Base-by-base conservation (phyloP, 1,140 invertebrate genomes). In the Sinonovacula constricta region DNA sequence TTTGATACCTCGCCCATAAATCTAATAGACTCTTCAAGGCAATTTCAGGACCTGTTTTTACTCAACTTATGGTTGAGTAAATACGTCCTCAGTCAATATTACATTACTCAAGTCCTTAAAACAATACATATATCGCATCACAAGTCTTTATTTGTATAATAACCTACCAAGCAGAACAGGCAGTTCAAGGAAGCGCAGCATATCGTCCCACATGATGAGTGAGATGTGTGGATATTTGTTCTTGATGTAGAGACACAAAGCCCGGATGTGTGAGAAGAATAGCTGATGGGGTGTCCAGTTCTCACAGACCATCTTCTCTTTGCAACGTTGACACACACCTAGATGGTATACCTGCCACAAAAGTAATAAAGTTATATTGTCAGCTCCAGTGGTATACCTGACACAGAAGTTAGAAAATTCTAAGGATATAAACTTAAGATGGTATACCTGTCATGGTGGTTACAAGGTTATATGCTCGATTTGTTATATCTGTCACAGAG, bases 201-300 rank as follows among this genome's bases (percentile, higher is more conserved):
- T 98, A 88, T 99, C 98, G 87, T 99, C 97, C 98, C 98, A 99
- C 82, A 99, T 95, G 10, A 99, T 87, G 12, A 95, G 93, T 36
- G 93, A 94, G 24, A 96, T 91, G 18, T 86, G 65, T 34, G 92
- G 90, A 75, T 88, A 85, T 56, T 91, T 91, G 14, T 85, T 77
- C 67, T 91, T 91, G 5, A 92, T 83, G 83, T 92, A 91, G 24
- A 81, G 67, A 2, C 92, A 91, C 34, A 93, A 85, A 66, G 80
- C 83, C 51, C 83, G 86, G 0, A 92, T 91, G 85, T 93, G 93
- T 63, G 88, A 39, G 28, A 93, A 86, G 81, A 93, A 93, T 18
- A 93, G 82, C 63, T 92, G 86, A 5, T 89, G 86, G 84, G 88
- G 92, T 88, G 57, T 91, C 91, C 88, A 91, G 62, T 86, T 90